A percentile compares a stretch with the other conserved stretches of the same genome.
Conservation (phyloP, 2,797 vertebrate species). For the Bryconaethiops microstoma region DNA sequence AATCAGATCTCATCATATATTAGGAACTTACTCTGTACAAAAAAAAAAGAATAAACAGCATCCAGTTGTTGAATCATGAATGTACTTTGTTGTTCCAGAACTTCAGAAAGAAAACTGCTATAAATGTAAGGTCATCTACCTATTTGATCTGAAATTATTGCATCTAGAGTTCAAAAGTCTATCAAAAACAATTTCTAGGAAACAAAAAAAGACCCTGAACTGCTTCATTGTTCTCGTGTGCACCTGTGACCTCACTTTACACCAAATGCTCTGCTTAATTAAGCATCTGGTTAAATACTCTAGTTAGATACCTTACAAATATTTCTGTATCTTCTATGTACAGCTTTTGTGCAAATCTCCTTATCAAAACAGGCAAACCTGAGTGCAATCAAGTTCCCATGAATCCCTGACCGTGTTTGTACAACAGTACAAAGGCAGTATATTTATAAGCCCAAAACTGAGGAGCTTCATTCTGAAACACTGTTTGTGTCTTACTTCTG, state of each 20-base stretch:
- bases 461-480: neutral
- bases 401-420: slow-evolving; percentile 54
- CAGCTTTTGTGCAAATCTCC: slow-evolving; percentile 51
- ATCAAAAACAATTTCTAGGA: neutral
- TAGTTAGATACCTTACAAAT: slow-evolving; percentile 31
- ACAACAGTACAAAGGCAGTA: slow-evolving; percentile 36
- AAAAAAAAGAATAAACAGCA: slow-evolving; percentile 12
- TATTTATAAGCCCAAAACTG: slow-evolving; percentile 14
- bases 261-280: neutral
- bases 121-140: neutral
- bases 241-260: neutral
- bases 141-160: slow-evolving; percentile 8
- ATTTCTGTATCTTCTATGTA: slow-evolving; percentile 42
- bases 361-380: slow-evolving; percentile 49
- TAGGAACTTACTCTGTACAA: slow-evolving; percentile 34
- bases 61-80: neutral
- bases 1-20: slow-evolving; percentile 16
- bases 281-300: slow-evolving; percentile 11
- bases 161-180: neutral
- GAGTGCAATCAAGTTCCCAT: slow-evolving; percentile 19
- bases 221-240: neutral
- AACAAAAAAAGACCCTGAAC: neutral
- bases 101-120: slow-evolving; percentile 27
- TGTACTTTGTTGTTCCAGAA: neutral
- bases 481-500: neutral